Conservation (phyloP, 1,140 invertebrate species). For the Caerostris darwini region DNA sequence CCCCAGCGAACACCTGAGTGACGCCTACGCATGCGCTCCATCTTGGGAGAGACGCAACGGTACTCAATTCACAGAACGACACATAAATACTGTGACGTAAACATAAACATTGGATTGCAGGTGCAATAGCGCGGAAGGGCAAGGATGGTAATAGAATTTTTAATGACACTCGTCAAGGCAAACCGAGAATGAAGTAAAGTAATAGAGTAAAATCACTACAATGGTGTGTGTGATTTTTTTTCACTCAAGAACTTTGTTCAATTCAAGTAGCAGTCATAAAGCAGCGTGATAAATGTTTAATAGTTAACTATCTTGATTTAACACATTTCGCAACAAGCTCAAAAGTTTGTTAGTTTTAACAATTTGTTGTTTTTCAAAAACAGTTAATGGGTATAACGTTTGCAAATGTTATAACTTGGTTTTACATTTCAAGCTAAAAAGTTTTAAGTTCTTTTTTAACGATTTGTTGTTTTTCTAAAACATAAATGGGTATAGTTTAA, state of each 20-base stretch:
- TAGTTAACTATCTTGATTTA: too few relatives aligned
- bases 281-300: too few relatives aligned
- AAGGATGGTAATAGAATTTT: conserved; percentile 12
- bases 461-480: too few relatives aligned
- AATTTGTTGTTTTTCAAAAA: too few relatives aligned
- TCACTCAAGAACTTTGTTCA: background rate
- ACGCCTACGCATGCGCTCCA: conserved; percentile 56
- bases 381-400: too few relatives aligned
- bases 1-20: conserved; percentile 70
- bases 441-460: too few relatives aligned
- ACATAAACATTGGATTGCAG: conserved; percentile 36
- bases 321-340: too few relatives aligned
- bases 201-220: background rate
- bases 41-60: conserved; percentile 1
- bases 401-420: too few relatives aligned
- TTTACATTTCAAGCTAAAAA: too few relatives aligned
- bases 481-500: too few relatives aligned
- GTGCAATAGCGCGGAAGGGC: background rate
- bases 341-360: too few relatives aligned
- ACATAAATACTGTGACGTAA: conserved; percentile 46
- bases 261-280: background rate
- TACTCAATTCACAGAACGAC: background rate
- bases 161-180: background rate
- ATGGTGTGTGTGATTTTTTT: background rate
- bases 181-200: background rate